Conservation (phyloP, 2,888 invertebrate species). For the Liodrosophila aerea region DNA sequence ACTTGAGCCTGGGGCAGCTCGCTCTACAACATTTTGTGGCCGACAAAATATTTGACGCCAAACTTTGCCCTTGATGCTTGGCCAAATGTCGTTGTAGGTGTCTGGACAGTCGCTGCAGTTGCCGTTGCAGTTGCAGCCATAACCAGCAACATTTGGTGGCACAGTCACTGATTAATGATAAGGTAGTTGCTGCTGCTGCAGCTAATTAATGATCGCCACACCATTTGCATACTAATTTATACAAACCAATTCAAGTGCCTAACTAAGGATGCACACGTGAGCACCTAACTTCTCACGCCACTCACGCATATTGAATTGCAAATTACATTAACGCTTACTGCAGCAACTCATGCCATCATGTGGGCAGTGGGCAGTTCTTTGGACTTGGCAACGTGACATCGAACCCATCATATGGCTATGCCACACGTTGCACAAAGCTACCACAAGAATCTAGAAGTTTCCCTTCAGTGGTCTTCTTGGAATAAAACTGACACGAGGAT, state of each 20-base stretch:
- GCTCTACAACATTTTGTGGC: conserved; percentile 46
- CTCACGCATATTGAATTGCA: conserved; percentile 6
- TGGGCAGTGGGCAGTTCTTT: too few species aligned
- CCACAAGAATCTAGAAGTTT: too few species aligned
- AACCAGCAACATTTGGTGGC: not conserved
- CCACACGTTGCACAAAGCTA: too few species aligned
- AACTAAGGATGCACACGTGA: conserved; percentile 44
- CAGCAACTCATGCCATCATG: too few species aligned
- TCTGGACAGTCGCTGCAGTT: conserved; percentile 37
- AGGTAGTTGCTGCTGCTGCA: conserved; percentile 51
- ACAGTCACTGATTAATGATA: conserved; percentile 61
- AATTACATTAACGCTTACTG: too few species aligned
- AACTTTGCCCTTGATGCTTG: conserved; percentile 63
- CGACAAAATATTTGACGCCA: conserved; percentile 47
- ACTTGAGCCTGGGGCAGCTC: conserved; percentile 41
- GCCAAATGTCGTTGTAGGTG: conserved; percentile 12
- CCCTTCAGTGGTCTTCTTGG: too few species aligned
- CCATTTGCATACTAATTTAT: conserved; percentile 66
- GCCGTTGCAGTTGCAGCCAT: conserved; percentile 6
- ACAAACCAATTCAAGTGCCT: conserved; percentile 34
- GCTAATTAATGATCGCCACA: conserved; percentile 66
- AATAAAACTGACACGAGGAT: too few species aligned
- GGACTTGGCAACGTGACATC: too few species aligned
- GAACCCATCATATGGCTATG: too few species aligned
- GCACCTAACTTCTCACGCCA: conserved; percentile 5